phyloP scores from a whole-genome alignment of 2,888 invertebrate species.

The Nomada fabriciana region DNA sequence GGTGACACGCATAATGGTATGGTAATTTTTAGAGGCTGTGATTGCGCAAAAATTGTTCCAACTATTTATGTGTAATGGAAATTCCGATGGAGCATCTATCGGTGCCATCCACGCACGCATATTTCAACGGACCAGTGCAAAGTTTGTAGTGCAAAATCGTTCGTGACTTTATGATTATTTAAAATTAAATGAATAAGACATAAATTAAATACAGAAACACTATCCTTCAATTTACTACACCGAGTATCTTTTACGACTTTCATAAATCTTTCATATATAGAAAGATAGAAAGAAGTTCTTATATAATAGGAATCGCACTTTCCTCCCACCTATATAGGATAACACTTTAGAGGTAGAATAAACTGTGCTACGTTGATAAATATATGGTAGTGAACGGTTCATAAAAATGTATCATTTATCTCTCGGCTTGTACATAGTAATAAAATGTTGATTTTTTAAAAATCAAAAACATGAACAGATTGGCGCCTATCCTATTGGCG shows the following conservation, averaged over 20 bases:
- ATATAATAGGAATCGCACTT: not conserved
- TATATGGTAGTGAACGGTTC: not conserved
- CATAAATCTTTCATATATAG: not conserved
- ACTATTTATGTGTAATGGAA: not conserved
- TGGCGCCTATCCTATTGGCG: constrained; percentile 50
- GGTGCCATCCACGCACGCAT: not conserved
- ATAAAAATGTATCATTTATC: not conserved
- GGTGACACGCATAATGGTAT: constrained; percentile 9
- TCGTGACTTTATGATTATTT: too few species aligned
- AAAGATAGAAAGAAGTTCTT: not conserved
- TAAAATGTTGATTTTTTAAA: not conserved
- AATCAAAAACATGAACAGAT: not conserved
- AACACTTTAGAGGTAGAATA: not conserved
- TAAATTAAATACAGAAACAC: not conserved
- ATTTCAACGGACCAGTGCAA: not conserved
- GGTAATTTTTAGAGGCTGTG: not conserved
- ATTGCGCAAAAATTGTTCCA: not conserved
- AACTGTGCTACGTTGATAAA: not conserved
- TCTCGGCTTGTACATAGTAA: not conserved
- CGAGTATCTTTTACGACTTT: not conserved
- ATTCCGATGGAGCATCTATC: not conserved
- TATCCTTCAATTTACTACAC: too few species aligned
- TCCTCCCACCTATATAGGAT: not conserved
- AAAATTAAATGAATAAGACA: not conserved
- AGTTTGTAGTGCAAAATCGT: too few species aligned